A percentile compares a stretch with the other conserved stretches of the same genome.
Evolutionary conservation across 2,888 invertebrate genomes (phyloP).

Genomic region (Sussaba pulchella): DNA sequence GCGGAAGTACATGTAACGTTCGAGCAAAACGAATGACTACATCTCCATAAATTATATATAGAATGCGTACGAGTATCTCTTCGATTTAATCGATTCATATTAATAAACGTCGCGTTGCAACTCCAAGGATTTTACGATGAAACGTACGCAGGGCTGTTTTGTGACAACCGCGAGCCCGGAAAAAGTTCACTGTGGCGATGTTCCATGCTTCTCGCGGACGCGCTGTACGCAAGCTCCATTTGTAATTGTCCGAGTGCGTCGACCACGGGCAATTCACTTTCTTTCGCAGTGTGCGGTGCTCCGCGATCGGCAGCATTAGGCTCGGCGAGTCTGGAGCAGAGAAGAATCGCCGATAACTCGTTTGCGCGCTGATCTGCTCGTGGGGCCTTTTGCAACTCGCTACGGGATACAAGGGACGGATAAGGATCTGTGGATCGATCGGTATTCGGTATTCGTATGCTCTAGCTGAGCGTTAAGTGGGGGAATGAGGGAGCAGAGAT

Average conservation of each 20-base stretch:
- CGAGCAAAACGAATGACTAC: conserved; percentile 34
- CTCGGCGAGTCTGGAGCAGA: conserved; percentile 4
- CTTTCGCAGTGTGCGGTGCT: conserved; percentile 36
- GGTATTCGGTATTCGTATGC: conserved; percentile 3
- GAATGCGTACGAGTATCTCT: conserved; percentile 39
- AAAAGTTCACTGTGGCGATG: conserved; percentile 10
- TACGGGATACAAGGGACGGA: conserved; percentile 54
- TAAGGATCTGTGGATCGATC: conserved; percentile 61
- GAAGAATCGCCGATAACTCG: conserved; percentile 47
- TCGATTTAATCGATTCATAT: conserved; percentile 59
- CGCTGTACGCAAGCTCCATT: conserved; percentile 44
- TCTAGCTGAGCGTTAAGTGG: background rate
- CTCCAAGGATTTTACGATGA: conserved; percentile 53
- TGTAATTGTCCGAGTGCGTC: conserved; percentile 62
- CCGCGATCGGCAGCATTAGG: background rate
- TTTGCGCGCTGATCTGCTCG: conserved; percentile 22
- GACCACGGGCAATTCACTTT: conserved; percentile 63
- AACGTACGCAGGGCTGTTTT: conserved; percentile 58
- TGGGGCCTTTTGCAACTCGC: conserved; percentile 56
- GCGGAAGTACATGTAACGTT: background rate
- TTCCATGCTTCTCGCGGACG: conserved; percentile 8
- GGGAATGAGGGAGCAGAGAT: conserved; percentile 1
- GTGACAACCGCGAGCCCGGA: too few species aligned
- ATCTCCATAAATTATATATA: conserved; percentile 34
- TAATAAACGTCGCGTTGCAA: conserved; percentile 24